Evolutionary conservation across 2,797 vertebrate species (phyloP).

Genomic region (Mus spretus): DNA sequence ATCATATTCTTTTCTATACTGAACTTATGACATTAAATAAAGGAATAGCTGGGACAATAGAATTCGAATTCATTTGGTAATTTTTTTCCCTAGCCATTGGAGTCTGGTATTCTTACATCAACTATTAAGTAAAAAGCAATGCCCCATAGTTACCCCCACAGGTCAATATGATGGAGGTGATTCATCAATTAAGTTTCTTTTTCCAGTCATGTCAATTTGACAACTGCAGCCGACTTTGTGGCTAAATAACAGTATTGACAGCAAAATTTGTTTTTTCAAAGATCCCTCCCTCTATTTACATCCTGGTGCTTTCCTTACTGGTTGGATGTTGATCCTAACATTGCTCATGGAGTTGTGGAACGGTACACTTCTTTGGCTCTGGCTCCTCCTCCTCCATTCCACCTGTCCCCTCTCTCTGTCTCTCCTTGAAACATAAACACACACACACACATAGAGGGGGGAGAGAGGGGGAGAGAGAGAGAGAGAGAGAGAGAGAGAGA

Average conservation of each 20-base stretch:
- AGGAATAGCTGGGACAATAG: background rate
- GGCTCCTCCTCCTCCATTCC: fast-evolving
- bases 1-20: background rate
- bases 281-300: background rate
- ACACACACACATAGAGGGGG: background rate
- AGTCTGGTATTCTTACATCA: background rate
- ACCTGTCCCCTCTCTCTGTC: fast-evolving
- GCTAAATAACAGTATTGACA: background rate
- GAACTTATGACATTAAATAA: slow-evolving; percentile 2
- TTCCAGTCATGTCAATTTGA: background rate
- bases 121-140: background rate
- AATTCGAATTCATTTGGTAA: slow-evolving; percentile 10
- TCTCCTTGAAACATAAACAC: background rate
- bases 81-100: slow-evolving; percentile 48
- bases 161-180: background rate
- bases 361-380: background rate
- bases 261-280: slow-evolving; percentile 52
- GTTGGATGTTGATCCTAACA: background rate
- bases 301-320: slow-evolving; percentile 27
- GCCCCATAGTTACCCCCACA: too few species aligned
- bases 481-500: too few species aligned
- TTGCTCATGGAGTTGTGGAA: background rate
- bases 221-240: background rate
- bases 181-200: background rate
- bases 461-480: too few species aligned